These are phyloP conservation scores for Eurystomus gularis DNA, from an alignment of 2,113 vertebrate genomes.

Conservation along the genomic window DNA sequence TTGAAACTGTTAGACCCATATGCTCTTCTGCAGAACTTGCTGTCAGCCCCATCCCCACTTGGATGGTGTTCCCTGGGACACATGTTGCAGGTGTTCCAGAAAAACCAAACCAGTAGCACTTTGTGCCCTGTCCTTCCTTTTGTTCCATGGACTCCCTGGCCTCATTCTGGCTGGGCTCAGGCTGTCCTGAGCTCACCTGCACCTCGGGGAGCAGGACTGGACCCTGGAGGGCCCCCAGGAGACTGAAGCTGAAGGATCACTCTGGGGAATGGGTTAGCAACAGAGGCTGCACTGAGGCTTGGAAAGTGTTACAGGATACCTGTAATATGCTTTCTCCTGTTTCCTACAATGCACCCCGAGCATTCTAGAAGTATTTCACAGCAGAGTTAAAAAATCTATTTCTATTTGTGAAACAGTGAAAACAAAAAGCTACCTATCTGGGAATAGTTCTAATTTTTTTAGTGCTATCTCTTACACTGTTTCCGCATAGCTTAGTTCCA, in stretches of 20 bases:
- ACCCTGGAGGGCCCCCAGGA: not conserved
- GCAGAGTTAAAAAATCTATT: not conserved
- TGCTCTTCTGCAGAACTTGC: not conserved
- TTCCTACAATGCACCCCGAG: not conserved
- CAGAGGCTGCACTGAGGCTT: not conserved
- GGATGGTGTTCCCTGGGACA: not conserved
- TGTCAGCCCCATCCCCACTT: not conserved
- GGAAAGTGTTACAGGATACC: rapidly evolving
- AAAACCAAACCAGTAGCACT: not conserved
- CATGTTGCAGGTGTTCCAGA: not conserved
- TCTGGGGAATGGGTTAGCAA: not conserved
- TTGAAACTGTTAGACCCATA: not conserved
- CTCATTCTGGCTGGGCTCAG: not conserved
- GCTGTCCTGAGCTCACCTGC: not conserved
- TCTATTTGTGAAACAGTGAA: not conserved
- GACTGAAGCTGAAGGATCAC: not conserved
- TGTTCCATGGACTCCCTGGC: not conserved
- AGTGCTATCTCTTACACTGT: not conserved
- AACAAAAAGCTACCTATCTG: not conserved
- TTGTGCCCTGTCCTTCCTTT: not conserved
- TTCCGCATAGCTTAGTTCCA: not conserved
- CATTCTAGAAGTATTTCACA: not conserved
- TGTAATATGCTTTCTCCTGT: not conserved
- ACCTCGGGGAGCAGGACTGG: not conserved
- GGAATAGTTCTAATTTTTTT: not conserved